These are phyloP conservation scores for Antheraea pernyi DNA, from an alignment of 1,140 invertebrate species.

Conservation along the genomic window DNA sequence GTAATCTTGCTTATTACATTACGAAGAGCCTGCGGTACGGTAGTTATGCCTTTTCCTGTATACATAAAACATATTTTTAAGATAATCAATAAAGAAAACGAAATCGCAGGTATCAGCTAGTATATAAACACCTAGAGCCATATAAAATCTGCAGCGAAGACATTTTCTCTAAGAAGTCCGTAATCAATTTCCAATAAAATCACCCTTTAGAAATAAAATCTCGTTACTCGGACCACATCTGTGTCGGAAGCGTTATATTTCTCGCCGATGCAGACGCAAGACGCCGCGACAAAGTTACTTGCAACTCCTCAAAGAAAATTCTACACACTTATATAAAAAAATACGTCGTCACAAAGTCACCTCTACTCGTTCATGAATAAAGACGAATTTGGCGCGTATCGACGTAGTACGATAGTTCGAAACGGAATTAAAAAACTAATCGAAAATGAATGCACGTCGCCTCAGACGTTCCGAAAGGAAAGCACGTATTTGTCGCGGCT, in stretches of 20 bases:
- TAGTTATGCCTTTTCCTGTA: too few relatives aligned
- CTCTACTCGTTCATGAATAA: conserved; percentile 5
- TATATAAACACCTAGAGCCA: not conserved
- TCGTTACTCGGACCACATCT: conserved; percentile 61
- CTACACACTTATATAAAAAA: conserved; percentile 35
- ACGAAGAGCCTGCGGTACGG: too few relatives aligned
- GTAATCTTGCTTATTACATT: too few relatives aligned
- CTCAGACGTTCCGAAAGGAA: conserved; percentile 63
- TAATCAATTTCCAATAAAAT: conserved; percentile 19
- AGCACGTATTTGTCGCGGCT: conserved; percentile 76
- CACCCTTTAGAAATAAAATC: conserved; percentile 54
- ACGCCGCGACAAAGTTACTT: conserved; percentile 41
- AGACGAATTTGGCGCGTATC: conserved; percentile 19
- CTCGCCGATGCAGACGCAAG: conserved; percentile 35
- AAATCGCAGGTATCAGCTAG: too few relatives aligned
- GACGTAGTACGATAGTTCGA: conserved; percentile 32
- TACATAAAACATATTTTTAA: too few relatives aligned
- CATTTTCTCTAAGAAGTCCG: not conserved
- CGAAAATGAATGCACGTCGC: conserved; percentile 74
- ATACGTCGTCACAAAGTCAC: conserved; percentile 20
- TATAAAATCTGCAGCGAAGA: too few relatives aligned
- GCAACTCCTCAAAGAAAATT: conserved; percentile 41
- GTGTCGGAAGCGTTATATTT: conserved; percentile 53
- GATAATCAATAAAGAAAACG: too few relatives aligned
- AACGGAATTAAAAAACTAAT: conserved; percentile 37